These are phyloP conservation scores for Dusona sp. DNA, from an alignment of 2,888 invertebrate genomes.

Conservation along the genomic window DNA sequence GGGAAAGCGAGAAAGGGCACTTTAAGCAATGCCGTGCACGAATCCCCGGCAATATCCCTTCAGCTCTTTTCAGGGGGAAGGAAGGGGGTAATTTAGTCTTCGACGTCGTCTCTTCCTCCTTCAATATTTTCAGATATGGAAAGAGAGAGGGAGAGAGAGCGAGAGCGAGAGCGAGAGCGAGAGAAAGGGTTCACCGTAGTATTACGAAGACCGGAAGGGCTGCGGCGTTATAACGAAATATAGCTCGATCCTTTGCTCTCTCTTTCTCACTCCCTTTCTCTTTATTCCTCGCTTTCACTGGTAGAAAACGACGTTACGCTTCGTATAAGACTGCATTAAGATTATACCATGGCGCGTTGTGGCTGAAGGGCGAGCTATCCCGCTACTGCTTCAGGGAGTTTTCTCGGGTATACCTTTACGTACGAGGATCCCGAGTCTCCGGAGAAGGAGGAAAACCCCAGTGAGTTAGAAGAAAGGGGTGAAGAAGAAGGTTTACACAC, in stretches of 20 bases:
- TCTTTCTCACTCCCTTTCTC: slow-evolving; percentile 46
- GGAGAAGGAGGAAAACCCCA: slow-evolving; percentile 67
- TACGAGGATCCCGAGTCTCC: slow-evolving; percentile 59
- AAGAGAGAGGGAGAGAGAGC: slow-evolving; percentile 3
- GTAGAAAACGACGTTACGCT: slow-evolving; percentile 79
- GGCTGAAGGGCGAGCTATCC: slow-evolving; percentile 72
- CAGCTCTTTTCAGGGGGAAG: slow-evolving; percentile 6
- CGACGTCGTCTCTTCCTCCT: slow-evolving; percentile 42
- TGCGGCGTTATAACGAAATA: slow-evolving; percentile 85
- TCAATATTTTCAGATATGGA: slow-evolving; percentile 41
- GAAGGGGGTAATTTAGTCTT: slow-evolving; percentile 53
- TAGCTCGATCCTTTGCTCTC: slow-evolving; percentile 74
- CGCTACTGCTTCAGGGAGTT: slow-evolving; percentile 57
- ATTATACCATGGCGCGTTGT: slow-evolving; percentile 83
- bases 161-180: slow-evolving; percentile 21
- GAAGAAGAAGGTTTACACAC: slow-evolving; percentile 56
- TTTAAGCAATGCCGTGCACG: slow-evolving; percentile 75
- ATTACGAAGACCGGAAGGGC: slow-evolving; percentile 80
- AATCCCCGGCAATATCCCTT: slow-evolving; percentile 68
- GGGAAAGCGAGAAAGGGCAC: slow-evolving; percentile 75
- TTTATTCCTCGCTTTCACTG: slow-evolving; percentile 59
- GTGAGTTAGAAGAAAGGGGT: slow-evolving; percentile 71
- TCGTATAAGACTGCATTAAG: slow-evolving; percentile 85
- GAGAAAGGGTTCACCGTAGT: slow-evolving; percentile 81
- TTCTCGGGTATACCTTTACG: slow-evolving; percentile 66